These are phyloP conservation scores for Aphelenchoides fujianensis DNA, from an alignment of 1,140 invertebrate genomes.

Conservation along the genomic window DNA sequence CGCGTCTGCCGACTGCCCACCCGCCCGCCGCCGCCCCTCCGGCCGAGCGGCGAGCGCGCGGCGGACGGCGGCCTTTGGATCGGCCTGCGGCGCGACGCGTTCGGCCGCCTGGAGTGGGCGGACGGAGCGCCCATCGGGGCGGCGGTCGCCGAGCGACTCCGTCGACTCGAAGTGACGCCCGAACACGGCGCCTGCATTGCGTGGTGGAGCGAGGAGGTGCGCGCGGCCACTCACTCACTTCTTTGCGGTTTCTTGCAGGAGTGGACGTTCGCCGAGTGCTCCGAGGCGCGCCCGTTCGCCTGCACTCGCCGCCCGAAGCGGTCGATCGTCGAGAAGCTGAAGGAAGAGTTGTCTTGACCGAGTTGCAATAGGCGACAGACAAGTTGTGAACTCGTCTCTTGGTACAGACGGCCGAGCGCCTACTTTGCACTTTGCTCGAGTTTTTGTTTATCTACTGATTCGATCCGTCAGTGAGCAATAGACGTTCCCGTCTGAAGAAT, in stretches of 20 bases:
- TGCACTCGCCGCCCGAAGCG: constrained; percentile 15
- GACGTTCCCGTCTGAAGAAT: no score
- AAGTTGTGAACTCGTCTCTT: background rate
- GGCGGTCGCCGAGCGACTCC: background rate
- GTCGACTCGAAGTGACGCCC: background rate
- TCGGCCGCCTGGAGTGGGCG: constrained; percentile 2
- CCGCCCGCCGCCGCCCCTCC: background rate
- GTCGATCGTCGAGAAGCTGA: background rate
- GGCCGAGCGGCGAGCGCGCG: background rate
- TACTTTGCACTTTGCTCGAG: background rate
- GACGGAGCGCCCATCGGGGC: background rate
- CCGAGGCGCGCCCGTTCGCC: background rate
- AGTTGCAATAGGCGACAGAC: background rate
- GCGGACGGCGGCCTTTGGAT: background rate
- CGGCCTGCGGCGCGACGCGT: constrained; percentile 2
- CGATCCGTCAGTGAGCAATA: no score
- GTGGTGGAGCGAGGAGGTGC: background rate
- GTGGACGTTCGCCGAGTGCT: background rate
- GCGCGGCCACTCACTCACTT: background rate
- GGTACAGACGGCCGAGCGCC: no score
- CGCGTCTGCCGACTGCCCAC: background rate
- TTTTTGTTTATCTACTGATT: background rate
- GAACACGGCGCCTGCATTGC: constrained; percentile 14
- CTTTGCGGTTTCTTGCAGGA: background rate
- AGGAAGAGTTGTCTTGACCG: background rate